phyloP scores from a whole-genome alignment of 2,888 invertebrate species.

The Rapana venosa region DNA sequence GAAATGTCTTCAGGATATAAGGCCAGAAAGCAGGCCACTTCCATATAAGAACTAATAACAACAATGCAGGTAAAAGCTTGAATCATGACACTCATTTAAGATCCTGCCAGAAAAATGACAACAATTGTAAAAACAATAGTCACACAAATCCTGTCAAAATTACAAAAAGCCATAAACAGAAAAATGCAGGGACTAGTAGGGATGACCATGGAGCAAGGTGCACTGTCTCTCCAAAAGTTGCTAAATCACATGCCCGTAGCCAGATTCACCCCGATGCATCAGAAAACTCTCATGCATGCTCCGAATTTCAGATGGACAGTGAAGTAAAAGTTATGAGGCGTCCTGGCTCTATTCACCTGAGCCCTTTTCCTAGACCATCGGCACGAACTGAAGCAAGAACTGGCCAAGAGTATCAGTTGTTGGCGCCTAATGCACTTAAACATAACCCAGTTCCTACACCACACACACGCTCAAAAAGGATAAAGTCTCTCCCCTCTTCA shows the following conservation, averaged over 20 bases:
- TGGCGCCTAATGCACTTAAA: background rate
- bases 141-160: no score
- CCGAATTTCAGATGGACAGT: background rate
- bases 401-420: background rate
- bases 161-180: no score
- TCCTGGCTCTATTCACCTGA: background rate
- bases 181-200: background rate
- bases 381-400: background rate
- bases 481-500: background rate
- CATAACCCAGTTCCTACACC: background rate
- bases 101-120: no score
- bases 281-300: background rate
- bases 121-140: no score
- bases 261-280: no score
- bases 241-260: no score
- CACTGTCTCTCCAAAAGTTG: no score
- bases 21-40: background rate
- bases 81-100: no score
- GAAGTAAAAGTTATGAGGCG: background rate
- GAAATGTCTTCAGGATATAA: background rate
- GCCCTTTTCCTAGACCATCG: background rate
- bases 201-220: background rate
- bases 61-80: no score
- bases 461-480: background rate
- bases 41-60: background rate